Conservation (phyloP, 2,888 invertebrate species). For the Tetramorium bicarinatum region DNA sequence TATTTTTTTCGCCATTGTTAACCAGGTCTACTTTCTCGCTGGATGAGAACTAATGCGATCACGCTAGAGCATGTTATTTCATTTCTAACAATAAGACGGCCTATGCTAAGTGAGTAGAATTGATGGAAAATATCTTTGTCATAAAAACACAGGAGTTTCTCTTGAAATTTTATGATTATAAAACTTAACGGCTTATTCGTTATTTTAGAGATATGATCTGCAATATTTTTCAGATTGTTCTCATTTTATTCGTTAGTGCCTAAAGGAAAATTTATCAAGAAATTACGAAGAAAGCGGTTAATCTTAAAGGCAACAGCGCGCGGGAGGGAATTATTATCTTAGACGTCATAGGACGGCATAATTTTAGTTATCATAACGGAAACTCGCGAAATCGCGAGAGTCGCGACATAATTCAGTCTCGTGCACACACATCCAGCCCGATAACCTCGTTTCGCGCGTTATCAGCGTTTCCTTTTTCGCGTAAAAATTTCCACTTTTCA, state of each 20-base stretch:
- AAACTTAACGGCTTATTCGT: neutral
- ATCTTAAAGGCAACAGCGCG: neutral
- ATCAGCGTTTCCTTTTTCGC: conserved; percentile 60
- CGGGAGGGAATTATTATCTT: conserved; percentile 44
- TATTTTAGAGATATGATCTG: neutral
- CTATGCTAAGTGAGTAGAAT: neutral
- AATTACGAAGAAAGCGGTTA: conserved; percentile 22
- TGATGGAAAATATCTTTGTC: neutral
- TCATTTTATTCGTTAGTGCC: neutral
- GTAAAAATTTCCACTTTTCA: conserved; percentile 62
- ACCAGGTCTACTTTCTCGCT: conserved; percentile 42
- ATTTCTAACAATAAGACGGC: neutral
- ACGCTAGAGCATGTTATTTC: conserved; percentile 47
- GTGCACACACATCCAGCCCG: conserved; percentile 47
- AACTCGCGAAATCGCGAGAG: conserved; percentile 41
- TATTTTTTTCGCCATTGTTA: conserved; percentile 46
- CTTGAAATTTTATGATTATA: neutral
- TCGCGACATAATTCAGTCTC: conserved; percentile 39
- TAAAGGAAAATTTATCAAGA: neutral
- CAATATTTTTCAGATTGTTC: neutral
- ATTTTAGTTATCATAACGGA: conserved; percentile 49
- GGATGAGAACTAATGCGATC: conserved; percentile 77
- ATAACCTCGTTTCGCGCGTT: conserved; percentile 61
- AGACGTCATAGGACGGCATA: neutral
- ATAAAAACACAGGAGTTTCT: neutral